Evolutionary conservation across 2,797 vertebrate genomes (phyloP).

Genomic region (Sebastes cheni): DNA sequence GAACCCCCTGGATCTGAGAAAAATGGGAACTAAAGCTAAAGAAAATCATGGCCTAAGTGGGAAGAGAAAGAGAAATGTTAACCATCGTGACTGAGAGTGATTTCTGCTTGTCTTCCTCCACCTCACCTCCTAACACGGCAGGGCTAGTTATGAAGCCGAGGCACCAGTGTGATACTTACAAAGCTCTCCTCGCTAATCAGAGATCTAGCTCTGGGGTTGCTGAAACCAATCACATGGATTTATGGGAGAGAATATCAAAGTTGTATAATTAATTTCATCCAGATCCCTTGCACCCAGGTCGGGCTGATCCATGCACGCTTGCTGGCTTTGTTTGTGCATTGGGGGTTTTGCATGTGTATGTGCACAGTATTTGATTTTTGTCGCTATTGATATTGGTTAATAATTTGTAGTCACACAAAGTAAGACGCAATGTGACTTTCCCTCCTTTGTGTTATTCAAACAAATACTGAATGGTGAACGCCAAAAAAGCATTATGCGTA

Average conservation of each 20-base stretch:
- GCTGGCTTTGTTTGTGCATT: constrained; percentile 38
- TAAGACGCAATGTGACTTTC: constrained; percentile 42
- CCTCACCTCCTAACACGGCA: constrained; percentile 28
- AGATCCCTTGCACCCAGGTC: constrained; percentile 60
- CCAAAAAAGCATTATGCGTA: constrained; percentile 27
- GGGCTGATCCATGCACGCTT: constrained; percentile 12
- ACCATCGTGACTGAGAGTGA: constrained; percentile 33
- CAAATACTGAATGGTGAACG: constrained; percentile 46
- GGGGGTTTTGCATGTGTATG: not conserved
- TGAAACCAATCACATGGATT: constrained; percentile 63
- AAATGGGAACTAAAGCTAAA: not conserved
- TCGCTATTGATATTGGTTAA: constrained; percentile 45
- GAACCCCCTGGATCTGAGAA: not conserved
- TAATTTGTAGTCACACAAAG: constrained; percentile 49
- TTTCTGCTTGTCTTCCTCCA: constrained; percentile 34
- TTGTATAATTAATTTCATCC: constrained; percentile 73
- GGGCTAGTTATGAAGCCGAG: constrained; percentile 62
- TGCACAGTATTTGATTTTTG: constrained; percentile 6
- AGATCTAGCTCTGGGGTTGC: constrained; percentile 56
- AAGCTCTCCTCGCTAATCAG: constrained; percentile 68
- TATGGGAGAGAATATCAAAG: constrained; percentile 49
- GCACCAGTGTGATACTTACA: constrained; percentile 54
- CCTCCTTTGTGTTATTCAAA: constrained; percentile 35
- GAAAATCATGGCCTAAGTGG: not conserved
- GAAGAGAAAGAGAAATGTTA: constrained; percentile 8